phyloP scores from a whole-genome alignment of 2,888 invertebrate species.

The Cybosia mesomella region DNA sequence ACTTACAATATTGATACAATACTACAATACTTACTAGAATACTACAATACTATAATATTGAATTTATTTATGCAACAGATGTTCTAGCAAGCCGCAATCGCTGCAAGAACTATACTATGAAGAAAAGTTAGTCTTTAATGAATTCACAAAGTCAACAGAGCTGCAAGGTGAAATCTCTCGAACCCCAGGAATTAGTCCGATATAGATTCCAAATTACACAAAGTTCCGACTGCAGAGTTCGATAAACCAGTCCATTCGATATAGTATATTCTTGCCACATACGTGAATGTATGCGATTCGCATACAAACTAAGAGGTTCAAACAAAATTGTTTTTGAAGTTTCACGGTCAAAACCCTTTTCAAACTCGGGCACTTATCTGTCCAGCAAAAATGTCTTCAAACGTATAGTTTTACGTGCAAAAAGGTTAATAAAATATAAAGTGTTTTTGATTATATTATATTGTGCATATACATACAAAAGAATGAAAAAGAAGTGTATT shows the following conservation, averaged over 20 bases:
- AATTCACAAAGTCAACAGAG: not conserved
- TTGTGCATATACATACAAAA: not conserved
- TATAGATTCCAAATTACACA: not conserved
- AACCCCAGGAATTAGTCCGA: not conserved
- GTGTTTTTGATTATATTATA: not conserved
- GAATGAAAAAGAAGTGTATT: too few species aligned
- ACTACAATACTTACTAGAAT: too few species aligned
- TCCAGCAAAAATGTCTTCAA: conserved; percentile 27
- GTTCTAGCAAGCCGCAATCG: too few species aligned
- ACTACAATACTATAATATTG: too few species aligned
- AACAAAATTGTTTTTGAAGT: conserved; percentile 35
- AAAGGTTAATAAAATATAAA: not conserved
- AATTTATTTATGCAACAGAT: too few species aligned
- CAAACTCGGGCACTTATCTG: conserved; percentile 26
- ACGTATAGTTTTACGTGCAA: conserved; percentile 22
- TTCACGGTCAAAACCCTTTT: conserved; percentile 36
- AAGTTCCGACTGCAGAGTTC: not conserved
- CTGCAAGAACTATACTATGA: too few species aligned
- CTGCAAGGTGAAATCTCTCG: not conserved
- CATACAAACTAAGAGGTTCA: conserved; percentile 24
- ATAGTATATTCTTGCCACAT: conserved; percentile 20
- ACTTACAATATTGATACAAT: too few species aligned
- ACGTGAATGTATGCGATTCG: conserved; percentile 19
- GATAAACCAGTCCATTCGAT: conserved; percentile 11
- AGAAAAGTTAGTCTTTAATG: not conserved